Base-by-base conservation (phyloP, 1,140 invertebrate species). In the Anadara kagoshimensis region DNA sequence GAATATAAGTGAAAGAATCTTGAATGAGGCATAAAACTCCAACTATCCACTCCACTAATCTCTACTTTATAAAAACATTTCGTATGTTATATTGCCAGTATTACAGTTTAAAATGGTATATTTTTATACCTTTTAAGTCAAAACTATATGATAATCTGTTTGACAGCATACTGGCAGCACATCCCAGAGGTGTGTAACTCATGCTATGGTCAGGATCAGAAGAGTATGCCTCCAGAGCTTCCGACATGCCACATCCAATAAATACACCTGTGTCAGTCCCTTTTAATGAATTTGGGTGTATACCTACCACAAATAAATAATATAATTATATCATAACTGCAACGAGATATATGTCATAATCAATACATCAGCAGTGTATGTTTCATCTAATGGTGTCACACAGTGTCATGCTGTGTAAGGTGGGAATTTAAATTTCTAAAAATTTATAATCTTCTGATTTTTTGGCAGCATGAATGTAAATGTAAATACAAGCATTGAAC, bases 61-160 rank as follows among this genome's bases (percentile, higher is more conserved):
- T n/a, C n/a, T n/a, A n/a, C n/a, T n/a, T n/a, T n/a, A n/a, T n/a
- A n/a, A n/a, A n/a, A n/a, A n/a, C n/a, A n/a, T n/a, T n/a, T n/a
- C n/a, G n/a, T n/a, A n/a, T n/a, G n/a, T n/a, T n/a, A n/a, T n/a
- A n/a, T n/a, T n/a, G n/a, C n/a, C n/a, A n/a, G n/a, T n/a, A n/a
- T n/a, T n/a, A n/a, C n/a, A n/a, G n/a, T n/a, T n/a, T n/a, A n/a
- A n/a, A n/a, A n/a, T n/a, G n/a, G n/a, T n/a, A n/a, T n/a, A n/a
- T 18, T n/a, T 51, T 1, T 61, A 49, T 73, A 90, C 91, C 92
- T 84, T 90, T 94, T 69, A 98, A 95, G 82, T 99, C 96, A 90
- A 98, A 99, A 2, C 95, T 94, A 90, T 94, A 99, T 0, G 97
- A 98, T 57, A 99, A 92, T 81, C 97, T 93, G 87, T 99, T 99